Percentiles rank a stretch among this genome's conserved stretches.
Conservation (phyloP, 1,140 invertebrate genomes). For the Pseudomyrmex dendroicus region DNA sequence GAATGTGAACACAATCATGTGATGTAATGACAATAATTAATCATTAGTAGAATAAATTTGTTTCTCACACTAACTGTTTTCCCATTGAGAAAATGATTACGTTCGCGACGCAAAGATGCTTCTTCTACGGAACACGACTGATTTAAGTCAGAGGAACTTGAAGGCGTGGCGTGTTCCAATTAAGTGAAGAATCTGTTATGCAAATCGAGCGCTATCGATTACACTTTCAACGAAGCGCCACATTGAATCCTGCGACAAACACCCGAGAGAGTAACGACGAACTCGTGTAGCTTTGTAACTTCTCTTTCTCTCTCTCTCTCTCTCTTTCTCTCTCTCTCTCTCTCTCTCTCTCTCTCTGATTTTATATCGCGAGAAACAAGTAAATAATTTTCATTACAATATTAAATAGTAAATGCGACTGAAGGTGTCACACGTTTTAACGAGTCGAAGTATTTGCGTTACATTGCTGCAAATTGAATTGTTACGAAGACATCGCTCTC, state of each 20-base stretch:
- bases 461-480: conserved; percentile 16
- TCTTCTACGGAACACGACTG: not conserved
- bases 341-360: not conserved
- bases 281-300: not conserved
- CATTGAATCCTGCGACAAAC: conserved; percentile 35
- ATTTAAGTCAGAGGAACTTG: conserved; percentile 50
- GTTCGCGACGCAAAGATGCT: not conserved
- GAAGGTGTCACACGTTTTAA: not conserved
- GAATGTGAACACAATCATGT: conserved; percentile 9
- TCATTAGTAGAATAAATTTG: too few species aligned
- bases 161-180: conserved; percentile 42
- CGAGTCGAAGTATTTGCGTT: not conserved
- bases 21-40: not conserved
- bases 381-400: too few species aligned
- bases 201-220: conserved; percentile 49
- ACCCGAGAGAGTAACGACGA: not conserved
- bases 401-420: too few species aligned
- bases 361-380: not conserved
- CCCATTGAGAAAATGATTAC: too few species aligned
- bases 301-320: not conserved
- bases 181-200: conserved; percentile 59
- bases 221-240: conserved; percentile 37
- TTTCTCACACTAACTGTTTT: too few species aligned
- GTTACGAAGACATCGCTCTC: conserved; percentile 6
- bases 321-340: not conserved